Evolutionary conservation across 1,140 invertebrate genomes (phyloP).

Genomic region (Paralvinella palmiformis): DNA sequence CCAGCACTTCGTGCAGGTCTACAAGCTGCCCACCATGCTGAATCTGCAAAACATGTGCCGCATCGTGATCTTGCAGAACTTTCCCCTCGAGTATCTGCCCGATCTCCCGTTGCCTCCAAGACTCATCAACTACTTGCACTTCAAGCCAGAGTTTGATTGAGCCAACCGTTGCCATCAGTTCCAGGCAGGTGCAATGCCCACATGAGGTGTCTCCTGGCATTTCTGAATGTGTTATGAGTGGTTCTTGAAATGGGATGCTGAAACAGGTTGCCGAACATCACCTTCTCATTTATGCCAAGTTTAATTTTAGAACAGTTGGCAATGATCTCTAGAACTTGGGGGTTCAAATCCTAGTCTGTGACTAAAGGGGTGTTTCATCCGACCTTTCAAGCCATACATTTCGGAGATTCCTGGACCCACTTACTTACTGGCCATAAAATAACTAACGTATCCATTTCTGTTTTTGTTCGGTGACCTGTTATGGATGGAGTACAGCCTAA

Average conservation of each 20-base stretch:
- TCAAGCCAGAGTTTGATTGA: conserved; percentile 42
- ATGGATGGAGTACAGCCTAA: too few species aligned
- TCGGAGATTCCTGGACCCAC: too few species aligned
- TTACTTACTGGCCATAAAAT: too few species aligned
- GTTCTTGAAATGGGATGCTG: background rate
- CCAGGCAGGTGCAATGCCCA: background rate
- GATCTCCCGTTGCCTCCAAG: conserved; percentile 38
- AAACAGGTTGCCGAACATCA: background rate
- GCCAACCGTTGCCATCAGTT: too few species aligned
- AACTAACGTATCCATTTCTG: too few species aligned
- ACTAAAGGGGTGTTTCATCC: too few species aligned
- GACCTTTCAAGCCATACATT: too few species aligned
- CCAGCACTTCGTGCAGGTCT: conserved; percentile 43
- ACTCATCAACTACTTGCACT: conserved; percentile 43
- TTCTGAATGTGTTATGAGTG: background rate
- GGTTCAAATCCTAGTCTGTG: too few species aligned
- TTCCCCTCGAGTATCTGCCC: conserved; percentile 32
- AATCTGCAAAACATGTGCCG: conserved; percentile 44
- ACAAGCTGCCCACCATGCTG: conserved; percentile 40
- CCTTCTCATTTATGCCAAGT: background rate
- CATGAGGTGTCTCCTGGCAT: background rate
- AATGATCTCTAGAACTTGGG: too few species aligned
- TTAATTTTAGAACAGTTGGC: too few species aligned
- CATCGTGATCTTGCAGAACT: conserved; percentile 40
- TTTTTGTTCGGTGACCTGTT: too few species aligned